Base-by-base conservation (phyloP, 2,797 vertebrate species). In the Cebuella pygmaea region DNA sequence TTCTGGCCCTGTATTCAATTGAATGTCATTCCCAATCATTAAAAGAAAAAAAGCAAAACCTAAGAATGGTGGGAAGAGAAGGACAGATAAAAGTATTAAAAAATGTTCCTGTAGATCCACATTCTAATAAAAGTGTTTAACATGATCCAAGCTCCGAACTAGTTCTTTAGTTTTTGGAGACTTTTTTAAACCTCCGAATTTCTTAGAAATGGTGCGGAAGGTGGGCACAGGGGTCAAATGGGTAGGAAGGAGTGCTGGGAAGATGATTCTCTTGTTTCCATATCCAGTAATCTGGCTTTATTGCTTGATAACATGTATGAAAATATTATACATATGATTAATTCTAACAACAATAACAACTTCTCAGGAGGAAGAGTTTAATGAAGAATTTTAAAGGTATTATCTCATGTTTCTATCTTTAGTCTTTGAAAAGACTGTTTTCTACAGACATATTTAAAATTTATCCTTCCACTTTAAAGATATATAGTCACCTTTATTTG, bases 1-100 rank as follows among this genome's bases (percentile, higher is more conserved):
- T 89, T 96, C 94, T 97, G 85, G 96, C 97, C 81, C 93, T 86
- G 84, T 93, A 85, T 97, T 97, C 92, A 98, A 98, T 97, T 85
- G 50, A 94, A 46, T 83, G 94, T 95, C 94, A 94, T 98, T 95
- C 9, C 46, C 94, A 96, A 90, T 84, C 93, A 95, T 61, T 81
- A 94, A 81, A 90, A 81, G 70, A 67, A 52, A 89, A 59, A 48
- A 88, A 95, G 22, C 39, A 50, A 90, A 48, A 55, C 9, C 10
- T 86, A 89, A 93, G 22, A 94, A 92, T 30, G 9, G 20, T 82
- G 11, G 7, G 6, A 70, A 70, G 4, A 2, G 26, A 15, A 94
- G 19, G 15, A 26, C 70, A 94, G 61, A 82, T 39, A 48, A 88
- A 94, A 3, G 8, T 33, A 27, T 52, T 1, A 81, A 57, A 57